These are phyloP conservation scores for Corydoras maculifer DNA, from an alignment of 2,113 vertebrate genomes.

Conservation along the genomic window DNA sequence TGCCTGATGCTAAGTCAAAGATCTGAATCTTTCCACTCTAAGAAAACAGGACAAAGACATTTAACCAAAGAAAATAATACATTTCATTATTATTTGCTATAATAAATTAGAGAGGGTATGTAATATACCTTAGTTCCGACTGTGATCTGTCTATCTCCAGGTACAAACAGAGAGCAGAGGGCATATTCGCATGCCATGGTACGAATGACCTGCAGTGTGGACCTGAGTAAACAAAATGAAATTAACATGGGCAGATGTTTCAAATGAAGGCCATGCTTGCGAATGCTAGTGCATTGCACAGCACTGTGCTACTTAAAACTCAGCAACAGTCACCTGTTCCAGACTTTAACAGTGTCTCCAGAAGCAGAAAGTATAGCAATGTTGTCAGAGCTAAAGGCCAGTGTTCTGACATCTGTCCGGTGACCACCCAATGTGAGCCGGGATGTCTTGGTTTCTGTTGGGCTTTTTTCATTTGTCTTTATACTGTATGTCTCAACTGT, in stretches of 20 bases:
- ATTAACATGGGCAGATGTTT: neutral
- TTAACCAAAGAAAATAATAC: no score
- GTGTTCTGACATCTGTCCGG: conserved; percentile 81
- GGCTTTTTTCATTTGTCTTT: conserved; percentile 50
- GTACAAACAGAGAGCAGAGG: conserved; percentile 88
- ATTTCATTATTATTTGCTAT: no score
- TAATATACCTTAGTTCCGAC: conserved; percentile 84
- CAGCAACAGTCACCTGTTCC: conserved; percentile 79
- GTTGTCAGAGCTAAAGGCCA: conserved; percentile 95
- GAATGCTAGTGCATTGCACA: no score
- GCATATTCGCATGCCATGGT: conserved; percentile 91
- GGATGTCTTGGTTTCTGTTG: conserved; percentile 63
- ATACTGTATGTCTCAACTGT: conserved; percentile 75
- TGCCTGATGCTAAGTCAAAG: conserved; percentile 87
- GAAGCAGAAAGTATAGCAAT: conserved; percentile 89
- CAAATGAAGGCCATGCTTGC: no score
- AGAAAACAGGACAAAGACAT: neutral
- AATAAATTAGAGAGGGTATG: no score
- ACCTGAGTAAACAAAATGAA: conserved; percentile 54
- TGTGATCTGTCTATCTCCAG: conserved; percentile 88
- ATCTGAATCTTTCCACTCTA: conserved; percentile 91
- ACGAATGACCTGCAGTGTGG: conserved; percentile 89
- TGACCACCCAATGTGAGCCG: conserved; percentile 82
- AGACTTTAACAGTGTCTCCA: conserved; percentile 86
- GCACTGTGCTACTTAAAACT: no score